Evolutionary conservation across 2,113 vertebrate genomes (phyloP), one percentile per base, ranked within the genome.

Genomic region (Hylia prasina): DNA sequence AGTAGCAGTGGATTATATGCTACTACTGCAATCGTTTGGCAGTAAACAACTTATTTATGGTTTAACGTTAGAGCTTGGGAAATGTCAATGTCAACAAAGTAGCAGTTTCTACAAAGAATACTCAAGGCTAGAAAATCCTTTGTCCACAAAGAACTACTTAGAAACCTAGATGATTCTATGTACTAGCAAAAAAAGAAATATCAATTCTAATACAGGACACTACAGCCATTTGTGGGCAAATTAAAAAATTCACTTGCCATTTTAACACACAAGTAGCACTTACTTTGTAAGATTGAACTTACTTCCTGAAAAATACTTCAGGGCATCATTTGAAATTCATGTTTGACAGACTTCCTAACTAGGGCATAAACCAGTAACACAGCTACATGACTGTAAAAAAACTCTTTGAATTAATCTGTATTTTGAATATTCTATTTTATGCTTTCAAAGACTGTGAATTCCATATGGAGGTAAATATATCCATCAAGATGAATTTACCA

Each of bases 11-110:
- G 68, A 82, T 87, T 69, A 85, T 48, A 82, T 0, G 10, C 33
- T 71, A 31, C 53, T 70, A 25, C 70, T 82, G 66, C 57, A 42
- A 83, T 37, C 11, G 2, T 44, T 20, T 89, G 73, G 69, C 45
- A 86, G 51, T 91, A 87, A 94, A 77, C 65, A 93, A 58, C 42
- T 92, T 81, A 93, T 45, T 84, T 78, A 79, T 24, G 87, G 37
- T 40, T 73, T 53, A 65, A 42, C 0, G 0, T 61, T 25, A 84
- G 16, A 79, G 17, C 37, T 71, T 44, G 22, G 65, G 17, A 89
- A 93, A 95, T 8, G 23, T 56, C 51, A 88, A 28, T 1, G 2
- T 5, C 79, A 82, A 48, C 24, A 56, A 57, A 76, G 45, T 16
- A 75, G 31, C 42, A 70, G 35, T 11, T 87, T 75, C 91, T 53